Base-by-base conservation (phyloP, 1,140 invertebrate genomes). In the Ditylenchus dipsaci region DNA sequence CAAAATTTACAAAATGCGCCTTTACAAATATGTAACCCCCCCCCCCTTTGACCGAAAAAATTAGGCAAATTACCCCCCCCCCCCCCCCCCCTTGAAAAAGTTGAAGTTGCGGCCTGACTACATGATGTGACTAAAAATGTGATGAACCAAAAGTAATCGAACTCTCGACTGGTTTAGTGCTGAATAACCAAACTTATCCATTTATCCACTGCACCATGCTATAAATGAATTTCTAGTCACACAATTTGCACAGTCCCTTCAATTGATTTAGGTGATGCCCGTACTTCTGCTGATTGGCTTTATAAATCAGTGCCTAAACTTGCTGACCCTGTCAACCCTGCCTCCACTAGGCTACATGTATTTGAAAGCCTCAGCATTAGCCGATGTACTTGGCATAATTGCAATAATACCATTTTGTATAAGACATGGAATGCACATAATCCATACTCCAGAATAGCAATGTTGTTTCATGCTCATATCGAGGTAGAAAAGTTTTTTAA, bases 391-490 rank as follows among this genome's bases (percentile, higher is more conserved):
- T 11, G 71, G 69, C 5, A 80, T 80, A 17, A 23, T 80, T 38
- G 69, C 77, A 13, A 66, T 81, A n/a, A 67, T 80, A 19, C 78
- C 78, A 23, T 80, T 80, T 60, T 38, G 76, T 42, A 13, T 80
- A 0, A 61, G 76, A 21, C 77, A 81, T 49, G 79, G 71, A 8
- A 77, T 15, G 27, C 69, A 8, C 72, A 76, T 43, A 65, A 76
- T 62, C 47, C 70, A 23, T 58, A 69, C 23, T 66, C 45, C 43
- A 63, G 74, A 23, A 26, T 65, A 0, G 66, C 66, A 33, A 80
- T 80, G 78, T 81, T 76, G 43, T 80, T 75, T 63, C 78, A 80
- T 67, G 77, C 79, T 19, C 78, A 80, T 63, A 30, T 80, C 49
- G 78, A 80, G 38, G 49, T 53, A 21, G 8, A 7, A 53, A 21